Evolutionary conservation across 2,113 vertebrate species (phyloP).

Genomic region (Apodemus sylvaticus): DNA sequence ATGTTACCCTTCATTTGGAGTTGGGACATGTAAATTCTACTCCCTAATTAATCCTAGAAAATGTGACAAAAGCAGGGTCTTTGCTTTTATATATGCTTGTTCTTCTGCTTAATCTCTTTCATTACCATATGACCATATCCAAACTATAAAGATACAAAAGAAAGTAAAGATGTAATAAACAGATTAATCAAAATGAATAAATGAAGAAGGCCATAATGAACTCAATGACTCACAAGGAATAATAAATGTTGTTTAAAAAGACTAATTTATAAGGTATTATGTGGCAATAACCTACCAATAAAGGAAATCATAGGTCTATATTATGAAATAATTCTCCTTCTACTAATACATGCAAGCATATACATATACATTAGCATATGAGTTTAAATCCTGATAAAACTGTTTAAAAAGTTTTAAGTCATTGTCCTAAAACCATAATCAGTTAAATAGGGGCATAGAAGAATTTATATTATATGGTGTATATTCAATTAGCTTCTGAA

Average conservation of each 20-base stretch:
- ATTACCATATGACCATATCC: background rate
- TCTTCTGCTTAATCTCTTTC: background rate
- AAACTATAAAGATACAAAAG: background rate
- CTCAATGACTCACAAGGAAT: background rate
- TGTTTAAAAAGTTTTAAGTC: background rate
- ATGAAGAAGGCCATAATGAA: background rate
- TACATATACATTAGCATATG: background rate
- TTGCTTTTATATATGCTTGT: background rate
- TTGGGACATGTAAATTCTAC: background rate
- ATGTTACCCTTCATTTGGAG: background rate
- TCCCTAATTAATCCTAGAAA: background rate
- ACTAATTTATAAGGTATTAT: background rate
- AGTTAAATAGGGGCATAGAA: background rate
- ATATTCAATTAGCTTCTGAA: conserved; percentile 31
- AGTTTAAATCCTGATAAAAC: background rate
- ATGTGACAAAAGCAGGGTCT: background rate
- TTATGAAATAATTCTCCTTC: background rate
- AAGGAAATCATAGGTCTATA: background rate
- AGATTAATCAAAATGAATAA: background rate
- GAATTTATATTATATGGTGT: background rate
- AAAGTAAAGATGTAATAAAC: background rate
- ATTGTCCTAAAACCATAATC: background rate
- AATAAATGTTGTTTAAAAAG: conserved; percentile 1
- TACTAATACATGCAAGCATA: background rate
- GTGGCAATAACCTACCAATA: background rate